phyloP scores from a whole-genome alignment of 2,113 vertebrate species.

The Oncorhynchus masou region DNA sequence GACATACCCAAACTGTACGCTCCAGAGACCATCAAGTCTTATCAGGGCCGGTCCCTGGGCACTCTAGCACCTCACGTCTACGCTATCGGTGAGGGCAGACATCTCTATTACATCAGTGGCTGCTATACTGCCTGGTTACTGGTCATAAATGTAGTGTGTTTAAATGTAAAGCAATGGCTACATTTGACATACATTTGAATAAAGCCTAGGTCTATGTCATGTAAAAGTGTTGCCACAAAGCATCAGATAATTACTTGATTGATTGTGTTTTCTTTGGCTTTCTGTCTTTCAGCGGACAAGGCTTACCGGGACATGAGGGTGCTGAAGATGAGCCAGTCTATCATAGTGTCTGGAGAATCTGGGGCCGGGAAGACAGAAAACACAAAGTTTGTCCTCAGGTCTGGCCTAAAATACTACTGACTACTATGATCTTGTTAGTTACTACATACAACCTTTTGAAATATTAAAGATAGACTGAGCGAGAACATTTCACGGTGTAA shows the following conservation, averaged over 20 bases:
- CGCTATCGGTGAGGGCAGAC: conserved; percentile 83
- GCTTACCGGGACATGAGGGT: conserved; percentile 98
- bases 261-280: background rate
- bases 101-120: background rate
- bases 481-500: no score
- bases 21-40: conserved; percentile 88
- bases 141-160: background rate
- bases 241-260: no score
- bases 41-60: conserved; percentile 90
- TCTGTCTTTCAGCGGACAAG: conserved; percentile 84
- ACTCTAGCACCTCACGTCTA: conserved; percentile 94
- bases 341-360: conserved; percentile 98
- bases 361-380: conserved; percentile 99
- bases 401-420: conserved; percentile 32
- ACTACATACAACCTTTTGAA: no score
- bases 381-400: conserved; percentile 99
- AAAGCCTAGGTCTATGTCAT: no score
- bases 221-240: background rate
- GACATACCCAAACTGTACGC: conserved; percentile 93
- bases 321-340: conserved; percentile 96
- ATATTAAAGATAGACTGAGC: no score
- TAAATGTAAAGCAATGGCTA: no score
- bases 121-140: background rate
- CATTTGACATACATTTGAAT: no score
- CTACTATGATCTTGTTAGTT: no score